phyloP scores from a whole-genome alignment of 1,140 invertebrate genomes.

The Metaphire vulgaris region DNA sequence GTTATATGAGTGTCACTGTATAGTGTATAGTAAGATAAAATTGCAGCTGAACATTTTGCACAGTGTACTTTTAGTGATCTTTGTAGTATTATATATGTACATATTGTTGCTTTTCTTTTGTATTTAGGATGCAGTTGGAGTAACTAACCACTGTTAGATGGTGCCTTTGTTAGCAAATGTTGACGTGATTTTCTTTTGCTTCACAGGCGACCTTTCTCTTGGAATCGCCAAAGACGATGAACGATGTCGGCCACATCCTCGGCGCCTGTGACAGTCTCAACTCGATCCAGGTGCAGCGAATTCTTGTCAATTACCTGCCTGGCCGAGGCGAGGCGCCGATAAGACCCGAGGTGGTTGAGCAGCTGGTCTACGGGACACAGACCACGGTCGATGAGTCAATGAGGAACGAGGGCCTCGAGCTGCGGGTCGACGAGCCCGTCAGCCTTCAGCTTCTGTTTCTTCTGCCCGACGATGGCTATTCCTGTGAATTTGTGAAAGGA shows the following conservation, averaged over 20 bases:
- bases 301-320: conserved; percentile 71
- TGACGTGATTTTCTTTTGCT: too few species aligned
- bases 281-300: conserved; percentile 71
- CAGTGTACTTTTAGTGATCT: too few species aligned
- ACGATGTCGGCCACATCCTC: conserved; percentile 80
- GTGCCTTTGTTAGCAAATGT: too few species aligned
- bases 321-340: conserved; percentile 61
- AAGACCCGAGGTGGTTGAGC: conserved; percentile 50
- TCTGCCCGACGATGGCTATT: conserved; percentile 94
- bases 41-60: too few species aligned
- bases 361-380: conserved; percentile 71
- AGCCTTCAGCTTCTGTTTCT: conserved; percentile 76
- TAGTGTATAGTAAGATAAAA: too few species aligned
- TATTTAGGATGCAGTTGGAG: too few species aligned
- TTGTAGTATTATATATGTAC: too few species aligned
- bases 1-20: too few species aligned
- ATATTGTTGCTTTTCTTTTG: too few species aligned
- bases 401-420: conserved; percentile 78
- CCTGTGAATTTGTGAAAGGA: conserved; percentile 87
- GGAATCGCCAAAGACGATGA: conserved; percentile 74
- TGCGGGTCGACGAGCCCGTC: conserved; percentile 47
- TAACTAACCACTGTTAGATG: too few species aligned
- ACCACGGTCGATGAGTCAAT: conserved; percentile 86
- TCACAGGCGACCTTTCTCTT: conserved; percentile 55
- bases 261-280: conserved; percentile 97